phyloP scores from a whole-genome alignment of 1,140 invertebrate species.

The Medauroidea extradentata region DNA sequence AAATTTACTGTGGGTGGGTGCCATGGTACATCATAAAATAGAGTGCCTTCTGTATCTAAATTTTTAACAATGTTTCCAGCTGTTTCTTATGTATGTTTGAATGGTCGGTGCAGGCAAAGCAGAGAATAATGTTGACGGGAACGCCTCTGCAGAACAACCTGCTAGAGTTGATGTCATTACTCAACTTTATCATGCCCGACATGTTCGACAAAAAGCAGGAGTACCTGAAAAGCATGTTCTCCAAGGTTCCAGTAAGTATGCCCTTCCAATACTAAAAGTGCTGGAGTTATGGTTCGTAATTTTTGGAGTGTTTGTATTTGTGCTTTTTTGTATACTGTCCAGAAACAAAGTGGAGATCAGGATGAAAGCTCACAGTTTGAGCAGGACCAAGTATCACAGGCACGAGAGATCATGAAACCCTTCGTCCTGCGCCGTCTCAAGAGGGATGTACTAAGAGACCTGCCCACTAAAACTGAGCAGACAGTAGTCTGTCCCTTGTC shows the following conservation, averaged over 20 bases:
- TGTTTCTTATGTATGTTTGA: too few species aligned
- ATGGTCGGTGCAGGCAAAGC: slow-evolving; percentile 58
- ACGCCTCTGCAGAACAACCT: slow-evolving; percentile 96
- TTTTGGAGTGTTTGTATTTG: too few species aligned
- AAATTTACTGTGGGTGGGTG: background rate
- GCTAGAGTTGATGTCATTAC: slow-evolving; percentile 88
- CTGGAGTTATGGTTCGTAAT: too few species aligned
- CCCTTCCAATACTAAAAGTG: too few species aligned
- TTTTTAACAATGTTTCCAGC: too few species aligned
- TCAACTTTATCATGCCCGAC: slow-evolving; percentile 94
- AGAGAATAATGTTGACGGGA: slow-evolving; percentile 81
- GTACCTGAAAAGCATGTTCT: slow-evolving; percentile 83
- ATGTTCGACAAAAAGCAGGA: slow-evolving; percentile 86
- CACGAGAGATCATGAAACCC: slow-evolving; percentile 93
- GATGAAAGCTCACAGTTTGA: slow-evolving; percentile 72
- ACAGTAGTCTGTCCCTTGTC: slow-evolving; percentile 62
- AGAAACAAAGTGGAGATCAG: slow-evolving; percentile 28
- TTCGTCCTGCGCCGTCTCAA: slow-evolving; percentile 92
- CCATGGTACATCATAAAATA: too few species aligned
- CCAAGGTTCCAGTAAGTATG: slow-evolving; percentile 58
- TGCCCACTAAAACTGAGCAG: slow-evolving; percentile 74
- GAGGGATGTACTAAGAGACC: slow-evolving; percentile 72
- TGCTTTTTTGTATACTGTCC: background rate
- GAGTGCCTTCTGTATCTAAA: too few species aligned
- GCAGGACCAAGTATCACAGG: slow-evolving; percentile 82